Evolutionary conservation across 2,888 invertebrate genomes (phyloP), one percentile per base, ranked within the genome.

Genomic region (Linnaemya tessellans): DNA sequence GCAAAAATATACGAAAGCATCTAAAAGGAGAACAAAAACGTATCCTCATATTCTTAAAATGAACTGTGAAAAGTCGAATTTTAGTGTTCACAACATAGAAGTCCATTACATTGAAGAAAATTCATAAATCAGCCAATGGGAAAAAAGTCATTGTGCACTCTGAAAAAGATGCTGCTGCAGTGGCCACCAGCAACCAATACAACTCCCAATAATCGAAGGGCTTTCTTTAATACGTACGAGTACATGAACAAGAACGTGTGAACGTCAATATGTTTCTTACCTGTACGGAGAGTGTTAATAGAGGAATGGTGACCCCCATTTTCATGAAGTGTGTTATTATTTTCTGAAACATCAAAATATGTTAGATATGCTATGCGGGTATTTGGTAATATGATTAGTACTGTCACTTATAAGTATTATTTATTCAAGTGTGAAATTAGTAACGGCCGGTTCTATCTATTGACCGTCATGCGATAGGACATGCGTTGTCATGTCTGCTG

Each of bases 71-170:
- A 70, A 75, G 64, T 75, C 70, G 75, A 81, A 81, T 75, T 81
- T 81, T 75, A 75, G 75, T 81, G 68, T 75, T 70, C 62, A 81
- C 35, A 84, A 75, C 75, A 80, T 80, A 65, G 51, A 80, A 84
- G 84, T 84, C 84, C 65, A 75, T 80, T 71, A 67, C 71, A 80
- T 77, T 80, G 84, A 84, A 77, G 75, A 75, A 71, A 67, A 80
- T 65, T 80, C 70, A 77, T 84, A 84, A 80, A 80, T 84, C 80
- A 80, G 75, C 70, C 75, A 80, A 80, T 77, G 71, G 60, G 22
- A 38, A 58, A 67, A 60, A 3, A 75, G 56, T 54, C 60, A 75
- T 75, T 77, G 84, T 80, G 65, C 65, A 64, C 56, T 65, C 22
- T 58, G 20, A 30, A 60, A n/a, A 38, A 73, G 20, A 49, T 67